Percentiles rank a stretch among this genome's conserved stretches.
phyloP scores from a whole-genome alignment of 2,888 invertebrate species.

The Dexiosoma caninum region DNA sequence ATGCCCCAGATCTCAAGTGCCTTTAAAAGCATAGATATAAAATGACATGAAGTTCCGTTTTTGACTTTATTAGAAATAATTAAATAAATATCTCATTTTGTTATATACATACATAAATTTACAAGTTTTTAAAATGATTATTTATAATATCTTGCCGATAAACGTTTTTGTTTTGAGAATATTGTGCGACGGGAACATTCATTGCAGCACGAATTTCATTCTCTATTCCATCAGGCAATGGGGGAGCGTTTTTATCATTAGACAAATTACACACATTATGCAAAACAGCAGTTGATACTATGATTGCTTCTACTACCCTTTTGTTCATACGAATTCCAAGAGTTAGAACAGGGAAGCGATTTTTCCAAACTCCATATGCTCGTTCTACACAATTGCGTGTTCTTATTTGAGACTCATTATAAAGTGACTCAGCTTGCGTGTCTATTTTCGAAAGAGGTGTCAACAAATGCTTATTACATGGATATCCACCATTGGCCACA shows the following conservation, averaged over 20 bases:
- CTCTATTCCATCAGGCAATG: neutral
- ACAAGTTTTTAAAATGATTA: neutral
- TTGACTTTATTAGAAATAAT: too few relatives aligned
- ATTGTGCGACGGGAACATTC: neutral
- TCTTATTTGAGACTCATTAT: neutral
- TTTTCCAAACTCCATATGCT: neutral
- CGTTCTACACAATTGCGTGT: neutral
- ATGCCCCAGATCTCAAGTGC: too few relatives aligned
- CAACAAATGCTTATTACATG: neutral
- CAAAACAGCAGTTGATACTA: neutral
- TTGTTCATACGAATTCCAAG: neutral
- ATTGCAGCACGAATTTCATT: neutral
- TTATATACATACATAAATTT: too few relatives aligned
- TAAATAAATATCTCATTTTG: too few relatives aligned
- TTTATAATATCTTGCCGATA: neutral
- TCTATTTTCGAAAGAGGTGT: neutral
- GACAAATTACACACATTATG: neutral
- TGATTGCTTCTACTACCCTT: neutral
- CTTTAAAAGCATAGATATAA: too few relatives aligned
- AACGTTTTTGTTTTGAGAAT: neutral
- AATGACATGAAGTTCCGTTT: too few relatives aligned
- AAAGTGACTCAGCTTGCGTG: too few relatives aligned
- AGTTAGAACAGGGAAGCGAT: neutral
- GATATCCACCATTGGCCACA: neutral
- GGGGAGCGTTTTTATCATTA: neutral